These are phyloP conservation scores for Pangasianodon gigas DNA, from an alignment of 2,113 vertebrate species.

Conservation along the genomic window DNA sequence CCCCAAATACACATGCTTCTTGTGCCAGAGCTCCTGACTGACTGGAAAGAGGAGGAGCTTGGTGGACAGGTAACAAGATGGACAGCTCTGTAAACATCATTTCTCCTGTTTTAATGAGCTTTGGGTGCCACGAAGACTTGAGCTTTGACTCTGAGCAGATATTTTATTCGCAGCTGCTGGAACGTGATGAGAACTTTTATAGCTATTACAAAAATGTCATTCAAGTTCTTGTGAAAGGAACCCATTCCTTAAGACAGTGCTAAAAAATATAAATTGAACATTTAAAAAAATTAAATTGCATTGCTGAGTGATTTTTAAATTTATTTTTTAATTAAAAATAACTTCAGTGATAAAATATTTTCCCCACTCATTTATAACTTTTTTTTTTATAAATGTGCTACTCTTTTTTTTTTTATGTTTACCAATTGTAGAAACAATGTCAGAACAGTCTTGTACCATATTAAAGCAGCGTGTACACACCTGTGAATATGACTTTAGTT, in stretches of 20 bases:
- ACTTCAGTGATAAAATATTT: not conserved
- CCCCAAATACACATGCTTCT: not conserved
- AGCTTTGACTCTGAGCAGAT: not conserved
- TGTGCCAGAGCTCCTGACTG: not conserved
- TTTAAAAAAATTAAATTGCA: not conserved
- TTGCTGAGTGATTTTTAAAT: not conserved
- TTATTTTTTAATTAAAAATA: not conserved
- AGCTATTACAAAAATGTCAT: not conserved
- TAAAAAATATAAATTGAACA: not conserved
- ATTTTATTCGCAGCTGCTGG: not conserved
- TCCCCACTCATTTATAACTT: not conserved
- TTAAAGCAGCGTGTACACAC: too few species aligned
- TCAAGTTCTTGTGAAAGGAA: not conserved
- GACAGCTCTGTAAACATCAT: not conserved
- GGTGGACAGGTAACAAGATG: not conserved
- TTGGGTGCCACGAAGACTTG: not conserved
- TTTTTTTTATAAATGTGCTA: not conserved
- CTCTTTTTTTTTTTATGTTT: not conserved
- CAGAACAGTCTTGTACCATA: too few species aligned
- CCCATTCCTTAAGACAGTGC: not conserved
- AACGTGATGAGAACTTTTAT: not conserved
- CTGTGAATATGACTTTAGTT: not conserved
- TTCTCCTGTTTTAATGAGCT: not conserved
- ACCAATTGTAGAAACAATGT: not conserved
- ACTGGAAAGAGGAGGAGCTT: not conserved